Percentiles rank a stretch among this genome's conserved stretches.
Conservation (phyloP, 2,888 invertebrate species). For the Morpho achilles region DNA sequence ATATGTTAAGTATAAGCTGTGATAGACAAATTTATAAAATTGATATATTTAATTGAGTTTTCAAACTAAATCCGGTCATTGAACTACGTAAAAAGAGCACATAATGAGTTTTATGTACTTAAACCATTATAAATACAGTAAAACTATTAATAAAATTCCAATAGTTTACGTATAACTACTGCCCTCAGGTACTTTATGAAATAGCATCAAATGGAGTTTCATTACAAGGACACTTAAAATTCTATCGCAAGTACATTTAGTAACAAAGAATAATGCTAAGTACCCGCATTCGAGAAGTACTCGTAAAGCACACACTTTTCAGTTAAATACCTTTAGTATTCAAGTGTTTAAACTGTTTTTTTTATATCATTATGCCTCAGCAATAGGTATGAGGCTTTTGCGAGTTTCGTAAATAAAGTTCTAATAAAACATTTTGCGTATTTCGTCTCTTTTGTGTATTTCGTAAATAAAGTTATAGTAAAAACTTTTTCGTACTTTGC, state of each 20-base stretch:
- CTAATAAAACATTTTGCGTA: too few relatives aligned
- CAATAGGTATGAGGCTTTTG: too few relatives aligned
- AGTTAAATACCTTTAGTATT: conserved; percentile 22
- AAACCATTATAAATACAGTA: not conserved
- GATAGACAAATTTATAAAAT: too few relatives aligned
- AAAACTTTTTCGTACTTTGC: too few relatives aligned
- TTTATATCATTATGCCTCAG: not conserved
- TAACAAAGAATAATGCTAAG: conserved; percentile 28
- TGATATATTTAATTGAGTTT: too few relatives aligned
- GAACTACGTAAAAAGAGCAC: too few relatives aligned
- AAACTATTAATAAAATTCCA: not conserved
- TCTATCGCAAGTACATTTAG: conserved; percentile 19
- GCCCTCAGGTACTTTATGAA: conserved; percentile 17
- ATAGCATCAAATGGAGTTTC: conserved; percentile 24
- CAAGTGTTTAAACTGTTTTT: conserved; percentile 14
- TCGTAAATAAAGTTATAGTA: too few relatives aligned
- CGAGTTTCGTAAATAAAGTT: too few relatives aligned
- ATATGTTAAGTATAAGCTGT: too few relatives aligned
- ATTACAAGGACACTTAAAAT: conserved; percentile 24
- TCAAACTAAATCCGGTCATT: too few relatives aligned
- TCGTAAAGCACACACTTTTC: conserved; percentile 23
- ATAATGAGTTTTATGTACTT: too few relatives aligned
- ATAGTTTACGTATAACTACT: conserved; percentile 3
- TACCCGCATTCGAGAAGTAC: conserved; percentile 35
- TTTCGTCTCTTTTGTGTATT: too few relatives aligned